These are phyloP conservation scores for Antechinus flavipes DNA, from an alignment of 2,113 vertebrate genomes.

Conservation along the genomic window DNA sequence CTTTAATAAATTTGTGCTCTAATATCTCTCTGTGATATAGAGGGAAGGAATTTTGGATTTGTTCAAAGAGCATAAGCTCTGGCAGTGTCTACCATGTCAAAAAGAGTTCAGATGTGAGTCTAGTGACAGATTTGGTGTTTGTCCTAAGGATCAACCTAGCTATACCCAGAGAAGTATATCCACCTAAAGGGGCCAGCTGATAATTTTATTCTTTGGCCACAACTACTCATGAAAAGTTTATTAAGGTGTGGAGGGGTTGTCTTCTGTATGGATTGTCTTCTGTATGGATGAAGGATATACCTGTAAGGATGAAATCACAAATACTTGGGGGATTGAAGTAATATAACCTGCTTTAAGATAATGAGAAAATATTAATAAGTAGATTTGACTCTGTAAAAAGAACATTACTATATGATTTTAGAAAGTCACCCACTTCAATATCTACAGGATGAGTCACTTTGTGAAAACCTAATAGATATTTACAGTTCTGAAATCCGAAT, in stretches of 20 bases:
- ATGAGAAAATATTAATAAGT: background rate
- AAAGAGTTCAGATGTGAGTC: background rate
- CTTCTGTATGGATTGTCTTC: background rate
- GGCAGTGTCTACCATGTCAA: background rate
- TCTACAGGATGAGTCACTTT: background rate
- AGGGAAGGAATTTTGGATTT: background rate
- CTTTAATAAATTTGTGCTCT: background rate
- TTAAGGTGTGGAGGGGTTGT: background rate
- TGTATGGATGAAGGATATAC: background rate
- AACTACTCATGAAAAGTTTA: background rate
- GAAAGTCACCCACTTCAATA: background rate
- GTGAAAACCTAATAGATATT: background rate
- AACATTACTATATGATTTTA: background rate
- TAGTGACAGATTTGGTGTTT: background rate
- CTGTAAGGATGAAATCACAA: background rate
- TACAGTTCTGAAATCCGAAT: background rate
- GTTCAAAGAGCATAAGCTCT: background rate
- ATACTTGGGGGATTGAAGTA: background rate
- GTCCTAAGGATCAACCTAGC: background rate
- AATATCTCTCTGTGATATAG: background rate
- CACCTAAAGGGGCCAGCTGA: background rate
- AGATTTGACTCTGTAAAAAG: background rate
- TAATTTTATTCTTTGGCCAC: background rate
- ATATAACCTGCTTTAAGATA: background rate
- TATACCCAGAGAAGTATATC: background rate